These are phyloP conservation scores for Hormiphora californensis DNA, from an alignment of 37 sponge, comb jelly and placozoan genomes.

Conservation along the genomic window DNA sequence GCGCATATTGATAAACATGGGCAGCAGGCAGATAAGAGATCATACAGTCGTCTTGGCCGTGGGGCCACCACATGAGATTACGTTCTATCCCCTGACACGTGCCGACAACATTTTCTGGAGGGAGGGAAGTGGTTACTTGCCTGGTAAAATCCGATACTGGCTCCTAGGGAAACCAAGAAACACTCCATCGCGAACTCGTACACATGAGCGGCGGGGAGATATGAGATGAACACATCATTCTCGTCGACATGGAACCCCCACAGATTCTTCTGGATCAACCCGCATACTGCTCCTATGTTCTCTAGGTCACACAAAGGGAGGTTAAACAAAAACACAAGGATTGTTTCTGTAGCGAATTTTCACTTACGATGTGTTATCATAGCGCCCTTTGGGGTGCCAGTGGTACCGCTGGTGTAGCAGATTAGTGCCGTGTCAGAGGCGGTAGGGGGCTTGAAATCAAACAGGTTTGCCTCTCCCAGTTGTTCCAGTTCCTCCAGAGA, in stretches of 20 bases:
- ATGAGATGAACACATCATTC: conserved; percentile 81
- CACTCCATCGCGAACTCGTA: conserved; percentile 46
- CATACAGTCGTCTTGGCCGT: not conserved
- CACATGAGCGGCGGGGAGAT: conserved; percentile 91
- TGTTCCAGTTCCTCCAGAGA: not conserved
- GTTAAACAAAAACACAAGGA: conserved; percentile 31
- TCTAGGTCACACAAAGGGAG: not conserved
- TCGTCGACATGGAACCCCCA: conserved; percentile 17
- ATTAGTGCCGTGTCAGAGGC: not conserved
- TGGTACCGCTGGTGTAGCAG: conserved; percentile 20
- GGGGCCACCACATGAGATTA: not conserved
- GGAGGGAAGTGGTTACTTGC: not conserved
- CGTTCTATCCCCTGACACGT: not conserved
- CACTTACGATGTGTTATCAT: conserved; percentile 77
- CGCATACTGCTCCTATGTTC: not conserved
- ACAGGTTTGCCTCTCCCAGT: not conserved
- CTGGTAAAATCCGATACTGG: conserved; percentile 72
- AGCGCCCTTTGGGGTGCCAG: conserved; percentile 87
- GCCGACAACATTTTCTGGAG: not conserved
- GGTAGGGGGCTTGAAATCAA: not conserved
- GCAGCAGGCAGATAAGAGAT: conserved; percentile 16
- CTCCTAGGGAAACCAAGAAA: conserved; percentile 62
- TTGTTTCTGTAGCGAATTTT: not conserved
- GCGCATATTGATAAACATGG: not conserved
- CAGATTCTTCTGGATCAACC: not conserved